Conservation (phyloP, 2,113 vertebrate genomes). For the Tursiops truncatus region DNA sequence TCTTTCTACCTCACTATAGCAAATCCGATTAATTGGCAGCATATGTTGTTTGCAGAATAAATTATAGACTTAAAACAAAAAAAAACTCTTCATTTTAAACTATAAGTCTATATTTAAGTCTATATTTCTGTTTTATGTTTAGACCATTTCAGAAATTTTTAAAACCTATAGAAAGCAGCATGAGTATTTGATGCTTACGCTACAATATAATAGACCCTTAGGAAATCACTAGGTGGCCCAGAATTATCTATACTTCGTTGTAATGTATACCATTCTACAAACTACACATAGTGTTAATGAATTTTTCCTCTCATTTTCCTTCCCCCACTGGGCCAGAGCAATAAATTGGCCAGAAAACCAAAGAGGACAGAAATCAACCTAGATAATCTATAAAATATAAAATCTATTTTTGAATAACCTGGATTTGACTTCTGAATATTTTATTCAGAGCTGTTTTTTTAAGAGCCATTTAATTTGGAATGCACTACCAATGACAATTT, state of each 20-base stretch:
- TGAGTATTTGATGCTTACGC: background rate
- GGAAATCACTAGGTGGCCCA: background rate
- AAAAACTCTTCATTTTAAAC: background rate
- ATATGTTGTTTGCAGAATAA: background rate
- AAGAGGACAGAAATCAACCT: background rate
- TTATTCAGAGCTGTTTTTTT: slow-evolving; percentile 41
- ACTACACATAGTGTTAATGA: background rate
- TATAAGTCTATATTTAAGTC: background rate
- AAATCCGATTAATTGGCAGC: background rate
- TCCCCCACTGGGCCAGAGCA: background rate
- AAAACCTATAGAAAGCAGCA: background rate
- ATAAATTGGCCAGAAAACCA: background rate
- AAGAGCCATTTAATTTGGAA: slow-evolving; percentile 32
- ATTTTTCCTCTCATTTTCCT: background rate
- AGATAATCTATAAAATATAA: slow-evolving; percentile 23
- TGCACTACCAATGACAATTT: background rate
- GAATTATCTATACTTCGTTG: background rate
- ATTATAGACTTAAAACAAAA: background rate
- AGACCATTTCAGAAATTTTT: background rate
- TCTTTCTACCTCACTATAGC: background rate
- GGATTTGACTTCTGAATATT: slow-evolving; percentile 51
- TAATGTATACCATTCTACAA: background rate
- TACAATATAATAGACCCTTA: background rate
- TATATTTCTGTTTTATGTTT: background rate
- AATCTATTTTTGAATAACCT: slow-evolving; percentile 45